These are phyloP conservation scores for Oreortyx pictus DNA, from an alignment of 2,797 vertebrate species.

Conservation along the genomic window DNA sequence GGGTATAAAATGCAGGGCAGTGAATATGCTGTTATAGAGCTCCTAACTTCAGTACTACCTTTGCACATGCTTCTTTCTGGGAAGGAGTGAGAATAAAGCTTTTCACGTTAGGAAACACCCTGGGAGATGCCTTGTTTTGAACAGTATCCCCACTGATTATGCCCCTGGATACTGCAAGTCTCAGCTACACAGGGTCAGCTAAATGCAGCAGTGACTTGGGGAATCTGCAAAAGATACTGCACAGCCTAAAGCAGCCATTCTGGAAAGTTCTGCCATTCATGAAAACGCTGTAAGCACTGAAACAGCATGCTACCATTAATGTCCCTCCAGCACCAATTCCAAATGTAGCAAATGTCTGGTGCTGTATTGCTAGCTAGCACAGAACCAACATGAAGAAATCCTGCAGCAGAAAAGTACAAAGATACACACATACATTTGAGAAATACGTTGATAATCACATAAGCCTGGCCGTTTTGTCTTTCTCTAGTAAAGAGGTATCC, in stretches of 20 bases:
- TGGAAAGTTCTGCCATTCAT: accelerated
- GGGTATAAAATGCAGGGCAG: not conserved
- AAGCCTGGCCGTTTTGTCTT: not conserved
- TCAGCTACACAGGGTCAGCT: not conserved
- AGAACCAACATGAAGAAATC: not conserved
- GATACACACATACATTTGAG: not conserved
- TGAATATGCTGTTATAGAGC: not conserved
- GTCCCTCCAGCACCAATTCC: not conserved
- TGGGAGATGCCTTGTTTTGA: not conserved
- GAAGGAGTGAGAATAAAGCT: not conserved
- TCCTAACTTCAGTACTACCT: not conserved
- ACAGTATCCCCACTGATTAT: not conserved
- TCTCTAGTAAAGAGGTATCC: conserved; percentile 4
- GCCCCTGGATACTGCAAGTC: not conserved
- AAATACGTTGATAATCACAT: not conserved
- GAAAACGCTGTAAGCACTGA: not conserved
- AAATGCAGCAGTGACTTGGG: not conserved
- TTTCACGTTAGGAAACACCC: not conserved
- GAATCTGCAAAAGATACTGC: not conserved
- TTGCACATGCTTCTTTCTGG: not conserved
- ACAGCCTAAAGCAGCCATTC: not conserved
- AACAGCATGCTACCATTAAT: not conserved
- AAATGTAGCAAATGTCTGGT: not conserved
- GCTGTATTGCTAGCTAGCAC: not conserved
- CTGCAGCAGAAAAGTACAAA: not conserved